These are phyloP conservation scores for Cherax quadricarinatus DNA, from an alignment of 1,140 invertebrate genomes.

Conservation along the genomic window DNA sequence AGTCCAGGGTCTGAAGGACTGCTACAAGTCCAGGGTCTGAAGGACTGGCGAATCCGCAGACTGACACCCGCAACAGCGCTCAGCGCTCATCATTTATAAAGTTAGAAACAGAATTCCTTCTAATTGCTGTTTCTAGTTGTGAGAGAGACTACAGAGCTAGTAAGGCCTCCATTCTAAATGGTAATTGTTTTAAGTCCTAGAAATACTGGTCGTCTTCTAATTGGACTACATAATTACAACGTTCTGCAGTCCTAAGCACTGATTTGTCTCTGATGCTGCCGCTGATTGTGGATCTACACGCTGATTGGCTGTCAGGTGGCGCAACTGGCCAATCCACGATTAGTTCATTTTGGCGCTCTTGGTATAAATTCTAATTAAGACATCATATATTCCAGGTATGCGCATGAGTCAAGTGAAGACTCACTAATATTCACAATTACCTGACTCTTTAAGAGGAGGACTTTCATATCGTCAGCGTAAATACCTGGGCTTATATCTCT, in stretches of 20 bases:
- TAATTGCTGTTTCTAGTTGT: no score
- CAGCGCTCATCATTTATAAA: no score
- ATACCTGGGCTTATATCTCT: not conserved
- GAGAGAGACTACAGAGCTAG: no score
- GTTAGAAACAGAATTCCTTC: no score
- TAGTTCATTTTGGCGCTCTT: not conserved
- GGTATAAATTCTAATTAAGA: conserved; percentile 4
- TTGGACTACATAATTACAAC: not conserved
- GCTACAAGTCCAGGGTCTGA: no score
- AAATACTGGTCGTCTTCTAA: not conserved
- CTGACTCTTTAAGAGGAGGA: not conserved
- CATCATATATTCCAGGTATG: conserved; percentile 11
- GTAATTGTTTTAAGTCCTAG: no score
- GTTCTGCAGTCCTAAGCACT: not conserved
- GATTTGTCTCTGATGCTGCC: not conserved
- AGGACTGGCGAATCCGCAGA: no score
- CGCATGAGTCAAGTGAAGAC: not conserved
- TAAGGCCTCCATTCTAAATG: no score
- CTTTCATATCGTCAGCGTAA: conserved; percentile 5
- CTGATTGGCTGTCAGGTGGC: not conserved
- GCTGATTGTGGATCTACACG: not conserved
- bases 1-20: no score
- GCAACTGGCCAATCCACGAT: not conserved
- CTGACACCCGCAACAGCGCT: no score
- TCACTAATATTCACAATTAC: conserved; percentile 16